These are phyloP conservation scores for Nipponacmea schrenckii DNA, from an alignment of 2,888 invertebrate genomes.

Conservation along the genomic window DNA sequence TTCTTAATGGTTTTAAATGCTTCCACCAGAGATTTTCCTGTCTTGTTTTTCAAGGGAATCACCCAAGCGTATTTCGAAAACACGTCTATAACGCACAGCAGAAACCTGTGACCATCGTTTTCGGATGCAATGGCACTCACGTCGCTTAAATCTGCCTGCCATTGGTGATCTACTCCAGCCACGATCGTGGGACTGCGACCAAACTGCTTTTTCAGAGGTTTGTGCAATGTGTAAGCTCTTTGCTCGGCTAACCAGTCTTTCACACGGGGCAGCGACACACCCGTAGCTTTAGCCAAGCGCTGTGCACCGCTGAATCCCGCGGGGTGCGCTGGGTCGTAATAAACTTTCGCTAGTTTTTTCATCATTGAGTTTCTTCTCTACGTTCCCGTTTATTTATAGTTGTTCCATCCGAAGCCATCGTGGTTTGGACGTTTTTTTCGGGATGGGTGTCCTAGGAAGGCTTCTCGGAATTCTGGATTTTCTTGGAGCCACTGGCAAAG, in stretches of 20 bases:
- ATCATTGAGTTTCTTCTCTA: too few relatives aligned
- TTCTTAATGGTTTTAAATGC: slow-evolving; percentile 34
- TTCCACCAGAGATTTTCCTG: slow-evolving; percentile 21
- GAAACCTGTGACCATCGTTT: slow-evolving; percentile 41
- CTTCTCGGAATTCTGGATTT: too few relatives aligned
- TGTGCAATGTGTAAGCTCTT: slow-evolving; percentile 35
- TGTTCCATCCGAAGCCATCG: too few relatives aligned
- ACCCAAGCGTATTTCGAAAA: slow-evolving; percentile 45
- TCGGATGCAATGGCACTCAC: slow-evolving; percentile 48
- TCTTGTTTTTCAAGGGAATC: slow-evolving; percentile 44
- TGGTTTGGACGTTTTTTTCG: too few relatives aligned
- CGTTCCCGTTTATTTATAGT: neutral
- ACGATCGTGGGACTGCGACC: slow-evolving; percentile 31
- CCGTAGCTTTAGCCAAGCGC: too few relatives aligned
- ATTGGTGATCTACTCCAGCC: slow-evolving; percentile 38
- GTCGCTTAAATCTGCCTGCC: too few relatives aligned
- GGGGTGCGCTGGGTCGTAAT: too few relatives aligned
- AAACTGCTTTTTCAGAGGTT: slow-evolving; percentile 25
- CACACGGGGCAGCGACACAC: too few relatives aligned
- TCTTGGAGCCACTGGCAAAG: too few relatives aligned
- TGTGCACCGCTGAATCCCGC: too few relatives aligned
- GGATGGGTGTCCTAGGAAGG: too few relatives aligned
- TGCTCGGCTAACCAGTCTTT: slow-evolving; percentile 18
- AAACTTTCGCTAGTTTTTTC: too few relatives aligned
- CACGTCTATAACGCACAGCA: slow-evolving; percentile 46